These are phyloP conservation scores for Neoarius graeffei DNA, from an alignment of 2,113 vertebrate species.

Conservation along the genomic window DNA sequence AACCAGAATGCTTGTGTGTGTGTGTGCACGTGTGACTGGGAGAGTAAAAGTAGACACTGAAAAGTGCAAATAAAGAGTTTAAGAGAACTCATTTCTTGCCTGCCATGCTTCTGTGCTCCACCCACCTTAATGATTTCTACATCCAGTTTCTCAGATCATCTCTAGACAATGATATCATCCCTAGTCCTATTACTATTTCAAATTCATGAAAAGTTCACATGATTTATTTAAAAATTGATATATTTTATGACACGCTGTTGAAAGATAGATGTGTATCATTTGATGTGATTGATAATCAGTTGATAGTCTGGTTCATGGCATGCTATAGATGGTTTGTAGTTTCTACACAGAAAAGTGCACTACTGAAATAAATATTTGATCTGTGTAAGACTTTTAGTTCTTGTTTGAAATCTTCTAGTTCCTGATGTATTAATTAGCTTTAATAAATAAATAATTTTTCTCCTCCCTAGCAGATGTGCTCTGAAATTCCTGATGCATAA, in stretches of 20 bases:
- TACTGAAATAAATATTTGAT: neutral
- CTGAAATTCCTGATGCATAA: slow-evolving; percentile 66
- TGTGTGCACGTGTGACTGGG: no score
- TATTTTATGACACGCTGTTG: neutral
- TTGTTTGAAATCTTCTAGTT: slow-evolving; percentile 65
- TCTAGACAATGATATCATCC: neutral
- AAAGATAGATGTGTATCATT: neutral
- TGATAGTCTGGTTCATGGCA: neutral
- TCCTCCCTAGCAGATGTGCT: slow-evolving; percentile 77
- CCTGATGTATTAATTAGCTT: slow-evolving; percentile 79
- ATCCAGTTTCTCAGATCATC: neutral
- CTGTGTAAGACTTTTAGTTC: slow-evolving; percentile 1
- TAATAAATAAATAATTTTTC: slow-evolving; percentile 77
- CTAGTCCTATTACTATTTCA: neutral
- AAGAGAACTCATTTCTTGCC: no score
- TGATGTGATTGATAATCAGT: neutral
- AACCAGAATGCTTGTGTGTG: no score
- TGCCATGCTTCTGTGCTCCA: no score
- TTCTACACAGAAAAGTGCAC: neutral
- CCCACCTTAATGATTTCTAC: no score
- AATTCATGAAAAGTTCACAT: neutral
- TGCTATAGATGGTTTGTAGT: neutral
- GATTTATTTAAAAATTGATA: no score
- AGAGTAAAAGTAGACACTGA: no score
- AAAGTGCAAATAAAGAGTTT: no score